These are phyloP conservation scores for Conops quadrifasciatus DNA, from an alignment of 2,888 invertebrate species.

Conservation along the genomic window DNA sequence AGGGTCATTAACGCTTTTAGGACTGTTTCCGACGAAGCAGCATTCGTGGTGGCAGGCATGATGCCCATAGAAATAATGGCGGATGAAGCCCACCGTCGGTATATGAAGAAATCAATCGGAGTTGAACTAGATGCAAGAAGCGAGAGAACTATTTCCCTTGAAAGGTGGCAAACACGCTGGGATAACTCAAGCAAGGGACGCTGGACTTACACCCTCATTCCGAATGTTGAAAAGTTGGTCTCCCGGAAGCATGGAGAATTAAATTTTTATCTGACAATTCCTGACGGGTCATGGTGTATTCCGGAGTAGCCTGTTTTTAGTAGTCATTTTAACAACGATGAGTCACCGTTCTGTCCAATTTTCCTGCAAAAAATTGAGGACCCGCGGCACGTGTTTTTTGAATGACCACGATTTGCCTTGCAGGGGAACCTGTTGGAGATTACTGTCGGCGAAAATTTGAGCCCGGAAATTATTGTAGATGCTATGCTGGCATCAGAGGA, in stretches of 20 bases:
- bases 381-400: background rate
- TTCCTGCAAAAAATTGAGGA: background rate
- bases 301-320: background rate
- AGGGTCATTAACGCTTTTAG: constrained; percentile 8
- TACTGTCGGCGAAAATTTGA: background rate
- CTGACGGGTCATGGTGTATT: background rate
- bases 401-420: background rate
- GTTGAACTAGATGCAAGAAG: no score
- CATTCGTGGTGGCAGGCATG: constrained; percentile 3
- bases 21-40: constrained; percentile 12
- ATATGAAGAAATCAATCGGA: background rate
- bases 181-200: background rate
- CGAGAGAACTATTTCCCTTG: no score
- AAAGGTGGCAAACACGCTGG: background rate
- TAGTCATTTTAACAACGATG: background rate
- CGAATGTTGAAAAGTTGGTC: background rate
- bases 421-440: background rate
- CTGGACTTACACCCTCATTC: background rate
- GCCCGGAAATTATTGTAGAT: background rate
- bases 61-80: constrained; percentile 1
- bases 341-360: background rate
- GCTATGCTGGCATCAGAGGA: background rate
- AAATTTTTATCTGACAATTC: background rate
- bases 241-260: background rate
- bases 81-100: background rate